Evolutionary conservation across 1,140 invertebrate species (phyloP).

Genomic region (Zaprionus camerounensis): DNA sequence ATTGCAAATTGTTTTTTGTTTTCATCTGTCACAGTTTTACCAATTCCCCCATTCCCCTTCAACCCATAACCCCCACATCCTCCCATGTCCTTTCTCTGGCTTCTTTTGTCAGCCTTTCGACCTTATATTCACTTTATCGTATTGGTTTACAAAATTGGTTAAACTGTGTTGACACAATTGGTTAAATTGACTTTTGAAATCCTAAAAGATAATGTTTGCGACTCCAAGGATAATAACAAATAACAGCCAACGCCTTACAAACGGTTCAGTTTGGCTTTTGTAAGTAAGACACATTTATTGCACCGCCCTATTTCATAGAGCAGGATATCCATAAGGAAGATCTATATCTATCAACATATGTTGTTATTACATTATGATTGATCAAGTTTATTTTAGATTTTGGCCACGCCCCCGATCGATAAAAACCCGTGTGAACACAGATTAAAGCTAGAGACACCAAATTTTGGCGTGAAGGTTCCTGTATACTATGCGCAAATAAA

Average conservation of each 20-base stretch:
- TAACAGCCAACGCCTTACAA: background rate
- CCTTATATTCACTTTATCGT: slow-evolving; percentile 58
- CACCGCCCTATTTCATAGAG: too few relatives aligned
- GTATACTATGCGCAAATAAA: too few relatives aligned
- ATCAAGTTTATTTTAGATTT: too few relatives aligned
- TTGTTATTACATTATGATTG: too few relatives aligned
- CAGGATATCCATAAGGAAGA: too few relatives aligned
- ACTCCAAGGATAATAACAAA: slow-evolving; percentile 17
- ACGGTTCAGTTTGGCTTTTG: background rate
- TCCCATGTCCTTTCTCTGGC: slow-evolving; percentile 3
- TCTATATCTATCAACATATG: too few relatives aligned
- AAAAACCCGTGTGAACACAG: too few relatives aligned
- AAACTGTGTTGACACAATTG: slow-evolving; percentile 71
- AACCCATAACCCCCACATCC: background rate
- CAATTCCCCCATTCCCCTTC: background rate
- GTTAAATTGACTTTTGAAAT: slow-evolving; percentile 71
- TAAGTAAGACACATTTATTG: too few relatives aligned
- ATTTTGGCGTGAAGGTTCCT: background rate
- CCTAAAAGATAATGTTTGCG: slow-evolving; percentile 47
- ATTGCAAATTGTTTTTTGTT: slow-evolving; percentile 72
- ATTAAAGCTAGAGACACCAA: too few relatives aligned
- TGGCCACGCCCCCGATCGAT: too few relatives aligned
- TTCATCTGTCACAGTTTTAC: slow-evolving; percentile 52
- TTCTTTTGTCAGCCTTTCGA: slow-evolving; percentile 20
- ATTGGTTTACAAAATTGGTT: slow-evolving; percentile 77